Evolutionary conservation across 2,888 invertebrate species (phyloP), one percentile per base, ranked within the genome.

Genomic region (Melangyna quadrimaculata): DNA sequence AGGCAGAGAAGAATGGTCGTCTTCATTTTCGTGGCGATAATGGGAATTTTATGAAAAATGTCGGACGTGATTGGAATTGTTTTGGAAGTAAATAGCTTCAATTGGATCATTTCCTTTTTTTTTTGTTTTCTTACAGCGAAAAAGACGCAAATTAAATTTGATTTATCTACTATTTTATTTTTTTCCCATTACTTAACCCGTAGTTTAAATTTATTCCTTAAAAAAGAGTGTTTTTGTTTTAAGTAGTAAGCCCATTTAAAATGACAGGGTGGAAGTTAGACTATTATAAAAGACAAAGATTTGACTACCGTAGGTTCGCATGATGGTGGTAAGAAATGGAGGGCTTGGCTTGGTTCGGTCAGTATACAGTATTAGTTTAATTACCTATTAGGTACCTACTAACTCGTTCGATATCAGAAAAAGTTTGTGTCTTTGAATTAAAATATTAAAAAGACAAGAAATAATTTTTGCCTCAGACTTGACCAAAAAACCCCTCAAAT

Each of bases 1-100:
- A 32, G 45, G 19, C 7, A 43, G 10, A 70, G 35, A 19, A 67
- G 45, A 37, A 35, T 51, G 32, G 51, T 29, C 35, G 27, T 27
- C 48, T 74, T 35, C 51, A 35, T 74, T 78, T 74, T 73, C 63
- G 63, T 73, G 86, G 77, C 45, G 86, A 78, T 77, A 81, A 81
- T 81, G 72, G 71, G 73, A 69, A 32, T 81, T 86, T 86, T 86
- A 86, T 86, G 81, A 86, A 81, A 81, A 72, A 81, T 65, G 37
- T 40, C 27, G 55, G 63, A 86, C 86, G 86, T 86, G 81, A 81
- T 86, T 77, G 72, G 81, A 86, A 86, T 86, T 61, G 24, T 57
- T 65, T 45, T 27, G 22, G 22, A 67, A 24, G 53, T 14, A 70
- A 40, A 70, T 55, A 70, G 17, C 37, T 22, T 69, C 24, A 40